A percentile compares a stretch with the other conserved stretches of the same genome.
Conservation (phyloP, 2,888 invertebrate genomes). For the Globia sparganii region DNA sequence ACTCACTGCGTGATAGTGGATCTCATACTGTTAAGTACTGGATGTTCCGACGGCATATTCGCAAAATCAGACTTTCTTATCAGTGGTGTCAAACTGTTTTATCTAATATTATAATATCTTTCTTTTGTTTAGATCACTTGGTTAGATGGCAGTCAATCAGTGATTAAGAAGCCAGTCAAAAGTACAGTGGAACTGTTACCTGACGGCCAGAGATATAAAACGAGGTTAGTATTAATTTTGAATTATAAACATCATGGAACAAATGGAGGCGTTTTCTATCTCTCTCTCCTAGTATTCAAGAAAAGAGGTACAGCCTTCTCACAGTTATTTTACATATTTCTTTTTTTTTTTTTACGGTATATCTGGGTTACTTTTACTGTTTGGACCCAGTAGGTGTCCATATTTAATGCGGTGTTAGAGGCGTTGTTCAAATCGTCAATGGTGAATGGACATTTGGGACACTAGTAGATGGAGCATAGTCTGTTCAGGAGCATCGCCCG, state of each 20-base stretch:
- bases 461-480: not conserved
- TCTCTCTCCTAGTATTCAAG: not conserved
- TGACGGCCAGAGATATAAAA: conserved; percentile 94
- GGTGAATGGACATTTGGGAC: not conserved
- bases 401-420: not conserved
- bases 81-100: not conserved
- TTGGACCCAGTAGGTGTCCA: not conserved
- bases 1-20: not conserved
- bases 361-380: not conserved
- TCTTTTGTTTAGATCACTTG: conserved; percentile 92
- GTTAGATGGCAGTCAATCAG: conserved; percentile 95
- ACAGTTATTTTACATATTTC: not conserved
- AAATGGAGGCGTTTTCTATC: not conserved
- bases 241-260: not conserved
- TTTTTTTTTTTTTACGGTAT: not conserved
- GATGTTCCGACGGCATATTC: not conserved
- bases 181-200: conserved; percentile 92
- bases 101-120: conserved; percentile 7
- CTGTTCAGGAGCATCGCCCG: not conserved
- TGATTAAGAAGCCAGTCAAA: conserved; percentile 93
- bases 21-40: no score
- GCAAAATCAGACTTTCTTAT: no score
- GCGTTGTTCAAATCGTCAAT: not conserved
- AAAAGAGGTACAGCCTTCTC: not conserved
- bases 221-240: conserved; percentile 79